A percentile compares a stretch with the other conserved stretches of the same genome.
These are phyloP conservation scores for Netelia inedita DNA, from an alignment of 2,888 invertebrate species.

Conservation along the genomic window DNA sequence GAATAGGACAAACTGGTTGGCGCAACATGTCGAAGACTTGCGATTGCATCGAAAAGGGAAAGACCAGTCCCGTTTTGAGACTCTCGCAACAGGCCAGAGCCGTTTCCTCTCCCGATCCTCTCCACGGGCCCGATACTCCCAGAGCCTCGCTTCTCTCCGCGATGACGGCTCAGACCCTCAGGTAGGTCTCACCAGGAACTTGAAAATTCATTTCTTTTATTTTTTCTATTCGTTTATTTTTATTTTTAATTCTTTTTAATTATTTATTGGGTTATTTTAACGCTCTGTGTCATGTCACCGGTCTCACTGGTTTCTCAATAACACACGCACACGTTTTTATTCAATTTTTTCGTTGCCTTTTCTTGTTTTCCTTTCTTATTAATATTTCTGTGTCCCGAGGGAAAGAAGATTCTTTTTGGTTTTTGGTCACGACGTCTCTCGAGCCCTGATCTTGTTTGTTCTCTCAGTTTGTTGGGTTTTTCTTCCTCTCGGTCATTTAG, in stretches of 20 bases:
- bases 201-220: slow-evolving; percentile 61
- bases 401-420: neutral
- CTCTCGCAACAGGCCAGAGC: slow-evolving; percentile 84
- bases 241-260: slow-evolving; percentile 65
- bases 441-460: neutral
- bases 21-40: slow-evolving; percentile 82
- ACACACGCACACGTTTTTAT: slow-evolving; percentile 5
- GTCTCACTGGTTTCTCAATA: slow-evolving; percentile 3
- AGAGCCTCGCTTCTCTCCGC: slow-evolving; percentile 82
- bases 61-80: slow-evolving; percentile 81
- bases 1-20: slow-evolving; percentile 80
- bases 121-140: slow-evolving; percentile 84
- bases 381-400: neutral
- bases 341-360: neutral
- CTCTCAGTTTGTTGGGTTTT: neutral
- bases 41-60: slow-evolving; percentile 82
- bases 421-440: slow-evolving; percentile 23
- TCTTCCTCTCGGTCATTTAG: neutral
- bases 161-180: slow-evolving; percentile 82
- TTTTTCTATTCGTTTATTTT: slow-evolving; percentile 75
- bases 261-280: slow-evolving; percentile 63
- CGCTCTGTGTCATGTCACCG: slow-evolving; percentile 15
- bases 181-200: slow-evolving; percentile 80
- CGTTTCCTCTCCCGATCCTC: slow-evolving; percentile 85
- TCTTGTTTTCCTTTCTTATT: neutral